Evolutionary conservation across 2,888 invertebrate species (phyloP).

Genomic region (Nemotelus pantherinus): DNA sequence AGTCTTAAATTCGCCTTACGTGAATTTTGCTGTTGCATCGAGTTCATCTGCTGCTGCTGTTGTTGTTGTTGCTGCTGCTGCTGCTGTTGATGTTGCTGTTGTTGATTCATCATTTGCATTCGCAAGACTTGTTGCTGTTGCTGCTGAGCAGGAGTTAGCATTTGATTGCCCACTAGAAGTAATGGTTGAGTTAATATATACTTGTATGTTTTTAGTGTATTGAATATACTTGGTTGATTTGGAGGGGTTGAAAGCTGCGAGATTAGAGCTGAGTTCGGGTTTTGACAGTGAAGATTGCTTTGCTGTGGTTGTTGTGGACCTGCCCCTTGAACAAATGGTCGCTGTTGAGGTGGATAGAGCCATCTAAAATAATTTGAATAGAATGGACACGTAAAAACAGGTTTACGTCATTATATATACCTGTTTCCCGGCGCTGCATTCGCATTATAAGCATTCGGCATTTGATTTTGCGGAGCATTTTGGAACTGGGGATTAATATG

Average conservation of each 20-base stretch:
- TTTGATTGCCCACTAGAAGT: slow-evolving; percentile 50
- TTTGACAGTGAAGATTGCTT: slow-evolving; percentile 56
- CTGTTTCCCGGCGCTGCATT: slow-evolving; percentile 57
- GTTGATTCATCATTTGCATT: slow-evolving; percentile 62
- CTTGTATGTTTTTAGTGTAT: background rate
- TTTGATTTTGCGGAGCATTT: slow-evolving; percentile 60
- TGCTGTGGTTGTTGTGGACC: slow-evolving; percentile 53
- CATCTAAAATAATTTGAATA: slow-evolving; percentile 16
- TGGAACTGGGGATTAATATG: slow-evolving; percentile 59
- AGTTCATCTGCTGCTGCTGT: slow-evolving; percentile 53
- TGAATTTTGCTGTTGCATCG: slow-evolving; percentile 57
- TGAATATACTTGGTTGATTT: slow-evolving; percentile 56
- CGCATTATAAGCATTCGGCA: slow-evolving; percentile 60
- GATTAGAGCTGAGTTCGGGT: slow-evolving; percentile 68
- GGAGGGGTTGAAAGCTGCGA: slow-evolving; percentile 73
- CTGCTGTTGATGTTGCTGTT: slow-evolving; percentile 64
- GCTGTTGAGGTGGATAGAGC: slow-evolving; percentile 50
- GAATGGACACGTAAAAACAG: background rate
- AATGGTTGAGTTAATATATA: background rate
- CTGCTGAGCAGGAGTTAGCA: slow-evolving; percentile 53
- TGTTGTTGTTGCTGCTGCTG: slow-evolving; percentile 56
- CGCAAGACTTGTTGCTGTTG: slow-evolving; percentile 58
- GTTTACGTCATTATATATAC: slow-evolving; percentile 24
- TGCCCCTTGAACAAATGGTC: slow-evolving; percentile 60
- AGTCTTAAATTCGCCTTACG: slow-evolving; percentile 51